Evolutionary conservation across 2,888 invertebrate species (phyloP).

Genomic region (Diachrysia chrysitis): DNA sequence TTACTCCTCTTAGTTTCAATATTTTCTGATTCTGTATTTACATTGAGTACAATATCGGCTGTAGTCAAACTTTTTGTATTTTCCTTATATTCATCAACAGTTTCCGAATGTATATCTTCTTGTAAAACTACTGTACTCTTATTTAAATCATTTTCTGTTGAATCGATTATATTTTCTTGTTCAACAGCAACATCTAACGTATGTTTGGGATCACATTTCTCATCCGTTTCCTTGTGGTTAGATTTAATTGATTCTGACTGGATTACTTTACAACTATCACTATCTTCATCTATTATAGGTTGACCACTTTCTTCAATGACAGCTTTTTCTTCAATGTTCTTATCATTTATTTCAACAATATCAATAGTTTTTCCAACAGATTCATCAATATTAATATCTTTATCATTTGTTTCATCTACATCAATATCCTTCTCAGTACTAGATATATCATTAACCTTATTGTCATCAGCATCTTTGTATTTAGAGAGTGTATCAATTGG

Average conservation of each 20-base stretch:
- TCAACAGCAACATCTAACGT: constrained; percentile 20
- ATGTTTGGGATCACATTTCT: constrained; percentile 16
- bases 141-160: constrained; percentile 24
- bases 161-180: constrained; percentile 25
- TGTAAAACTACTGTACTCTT: constrained; percentile 14
- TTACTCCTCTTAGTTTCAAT: constrained; percentile 25
- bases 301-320: neutral
- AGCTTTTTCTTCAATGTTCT: neutral
- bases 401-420: constrained; percentile 29
- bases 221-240: constrained; percentile 5
- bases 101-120: constrained; percentile 9
- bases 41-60: constrained; percentile 14
- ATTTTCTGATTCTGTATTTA: constrained; percentile 14
- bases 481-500: constrained; percentile 60
- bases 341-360: constrained; percentile 1
- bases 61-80: constrained; percentile 1
- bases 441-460: constrained; percentile 31
- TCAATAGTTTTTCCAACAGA: constrained; percentile 24
- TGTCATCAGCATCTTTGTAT: constrained; percentile 49
- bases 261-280: neutral
- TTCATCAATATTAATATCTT: constrained; percentile 21
- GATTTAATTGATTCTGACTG: constrained; percentile 10
- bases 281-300: neutral
- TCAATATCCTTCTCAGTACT: constrained; percentile 41
- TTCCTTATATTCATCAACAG: constrained; percentile 14